Evolutionary conservation across 2,888 invertebrate genomes (phyloP).

Genomic region (Bruchidius siliquastri): DNA sequence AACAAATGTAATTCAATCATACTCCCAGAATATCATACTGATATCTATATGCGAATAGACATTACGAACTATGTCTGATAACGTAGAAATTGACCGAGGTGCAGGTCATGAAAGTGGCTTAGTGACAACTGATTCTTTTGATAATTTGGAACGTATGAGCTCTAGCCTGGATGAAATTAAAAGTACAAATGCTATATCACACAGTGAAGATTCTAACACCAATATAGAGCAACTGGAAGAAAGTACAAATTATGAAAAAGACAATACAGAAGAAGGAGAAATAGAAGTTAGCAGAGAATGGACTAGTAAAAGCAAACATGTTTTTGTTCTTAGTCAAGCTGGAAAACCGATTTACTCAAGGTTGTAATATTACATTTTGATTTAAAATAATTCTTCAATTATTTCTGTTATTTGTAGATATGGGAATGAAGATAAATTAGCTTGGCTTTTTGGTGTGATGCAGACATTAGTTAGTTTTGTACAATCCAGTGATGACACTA

Average conservation of each 20-base stretch:
- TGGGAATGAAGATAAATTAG: constrained; percentile 90
- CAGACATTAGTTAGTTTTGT: constrained; percentile 90
- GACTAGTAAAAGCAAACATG: constrained; percentile 79
- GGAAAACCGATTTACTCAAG: constrained; percentile 96
- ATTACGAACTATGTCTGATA: constrained; percentile 10
- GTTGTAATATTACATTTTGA: constrained; percentile 42
- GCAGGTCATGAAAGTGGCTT: constrained; percentile 63
- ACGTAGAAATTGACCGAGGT: constrained; percentile 52
- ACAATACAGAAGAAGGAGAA: constrained; percentile 56
- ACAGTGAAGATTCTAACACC: constrained; percentile 28
- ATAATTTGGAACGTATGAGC: constrained; percentile 64
- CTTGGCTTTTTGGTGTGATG: constrained; percentile 90
- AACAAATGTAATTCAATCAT: too few relatives aligned
- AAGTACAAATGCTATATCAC: constrained; percentile 46
- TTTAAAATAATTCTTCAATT: background rate
- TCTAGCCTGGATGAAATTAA: constrained; percentile 59
- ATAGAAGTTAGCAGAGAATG: constrained; percentile 60
- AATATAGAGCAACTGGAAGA: constrained; percentile 32
- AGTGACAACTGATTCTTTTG: constrained; percentile 66
- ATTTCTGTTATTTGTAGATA: constrained; percentile 55
- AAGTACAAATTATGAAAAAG: constrained; percentile 20
- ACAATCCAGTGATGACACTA: constrained; percentile 76
- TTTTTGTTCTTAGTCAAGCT: constrained; percentile 91
- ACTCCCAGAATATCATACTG: too few relatives aligned
- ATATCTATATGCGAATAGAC: background rate